Evolutionary conservation across 2,797 vertebrate genomes (phyloP).

Genomic region (Dallia pectoralis): DNA sequence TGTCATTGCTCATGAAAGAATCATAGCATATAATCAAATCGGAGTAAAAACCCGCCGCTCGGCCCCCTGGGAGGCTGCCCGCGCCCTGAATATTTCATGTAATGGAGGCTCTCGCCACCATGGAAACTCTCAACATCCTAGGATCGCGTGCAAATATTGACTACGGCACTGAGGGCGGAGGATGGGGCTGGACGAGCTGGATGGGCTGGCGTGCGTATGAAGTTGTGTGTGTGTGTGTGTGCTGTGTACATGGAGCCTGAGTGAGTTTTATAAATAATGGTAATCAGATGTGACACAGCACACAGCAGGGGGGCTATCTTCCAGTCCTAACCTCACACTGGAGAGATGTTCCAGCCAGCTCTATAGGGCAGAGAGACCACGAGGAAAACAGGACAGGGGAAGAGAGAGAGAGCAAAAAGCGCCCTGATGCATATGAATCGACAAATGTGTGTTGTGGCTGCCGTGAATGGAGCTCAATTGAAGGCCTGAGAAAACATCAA

Average conservation of each 20-base stretch:
- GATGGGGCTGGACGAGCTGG: constrained; percentile 67
- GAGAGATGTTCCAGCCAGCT: constrained; percentile 60
- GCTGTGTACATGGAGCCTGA: constrained; percentile 72
- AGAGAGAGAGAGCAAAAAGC: constrained; percentile 30
- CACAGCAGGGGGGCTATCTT: constrained; percentile 72
- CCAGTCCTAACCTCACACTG: constrained; percentile 59
- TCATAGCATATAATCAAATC: constrained; percentile 95
- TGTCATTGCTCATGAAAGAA: constrained; percentile 95
- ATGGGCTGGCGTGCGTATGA: constrained; percentile 1
- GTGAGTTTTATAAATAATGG: constrained; percentile 87
- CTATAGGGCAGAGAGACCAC: constrained; percentile 42
- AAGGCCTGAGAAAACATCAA: constrained; percentile 86
- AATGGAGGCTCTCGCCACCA: constrained; percentile 75
- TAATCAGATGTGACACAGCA: constrained; percentile 86
- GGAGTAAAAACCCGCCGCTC: constrained; percentile 87
- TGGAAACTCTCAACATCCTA: constrained; percentile 81
- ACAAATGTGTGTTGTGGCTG: constrained; percentile 95
- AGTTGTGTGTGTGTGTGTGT: not conserved
- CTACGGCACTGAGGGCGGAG: constrained; percentile 74
- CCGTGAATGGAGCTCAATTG: constrained; percentile 81
- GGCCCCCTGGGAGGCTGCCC: constrained; percentile 75
- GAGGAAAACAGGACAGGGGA: constrained; percentile 16
- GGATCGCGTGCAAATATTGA: constrained; percentile 93
- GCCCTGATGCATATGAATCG: constrained; percentile 80
- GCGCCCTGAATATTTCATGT: constrained; percentile 92